Evolutionary conservation across 2,888 invertebrate species (phyloP).

Genomic region (Lithophane leautieri): DNA sequence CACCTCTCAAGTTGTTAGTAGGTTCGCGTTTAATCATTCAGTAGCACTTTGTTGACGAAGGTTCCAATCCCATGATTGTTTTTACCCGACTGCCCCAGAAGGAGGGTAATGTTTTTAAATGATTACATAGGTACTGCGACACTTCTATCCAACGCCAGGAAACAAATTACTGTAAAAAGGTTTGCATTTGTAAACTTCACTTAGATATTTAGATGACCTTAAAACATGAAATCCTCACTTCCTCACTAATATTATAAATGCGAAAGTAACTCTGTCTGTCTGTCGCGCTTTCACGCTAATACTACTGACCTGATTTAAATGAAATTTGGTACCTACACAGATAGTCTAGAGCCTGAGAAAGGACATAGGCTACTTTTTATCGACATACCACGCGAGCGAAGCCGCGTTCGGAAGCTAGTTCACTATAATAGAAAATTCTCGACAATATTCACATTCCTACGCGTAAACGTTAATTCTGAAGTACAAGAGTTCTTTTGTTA

Average conservation of each 20-base stretch:
- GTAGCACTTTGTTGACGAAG: constrained; percentile 33
- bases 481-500: background rate
- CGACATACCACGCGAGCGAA: too few relatives aligned
- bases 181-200: background rate
- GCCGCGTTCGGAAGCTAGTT: too few relatives aligned
- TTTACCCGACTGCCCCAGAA: too few relatives aligned
- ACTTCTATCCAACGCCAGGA: background rate
- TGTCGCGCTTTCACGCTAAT: too few relatives aligned
- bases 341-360: too few relatives aligned
- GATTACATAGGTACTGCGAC: background rate
- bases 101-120: too few relatives aligned
- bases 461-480: background rate
- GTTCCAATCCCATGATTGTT: background rate
- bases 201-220: background rate
- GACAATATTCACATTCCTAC: background rate
- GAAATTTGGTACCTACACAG: too few relatives aligned
- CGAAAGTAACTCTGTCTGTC: too few relatives aligned
- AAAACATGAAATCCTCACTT: too few relatives aligned
- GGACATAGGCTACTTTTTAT: too few relatives aligned
- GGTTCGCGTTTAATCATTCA: constrained; percentile 33
- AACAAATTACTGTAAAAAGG: constrained; percentile 1
- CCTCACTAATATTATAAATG: too few relatives aligned
- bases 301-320: too few relatives aligned
- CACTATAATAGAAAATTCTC: background rate
- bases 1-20: constrained; percentile 20